A percentile compares a stretch with the other conserved stretches of the same genome.
Evolutionary conservation across 2,113 vertebrate genomes (phyloP).

Genomic region (Colaptes auratus): DNA sequence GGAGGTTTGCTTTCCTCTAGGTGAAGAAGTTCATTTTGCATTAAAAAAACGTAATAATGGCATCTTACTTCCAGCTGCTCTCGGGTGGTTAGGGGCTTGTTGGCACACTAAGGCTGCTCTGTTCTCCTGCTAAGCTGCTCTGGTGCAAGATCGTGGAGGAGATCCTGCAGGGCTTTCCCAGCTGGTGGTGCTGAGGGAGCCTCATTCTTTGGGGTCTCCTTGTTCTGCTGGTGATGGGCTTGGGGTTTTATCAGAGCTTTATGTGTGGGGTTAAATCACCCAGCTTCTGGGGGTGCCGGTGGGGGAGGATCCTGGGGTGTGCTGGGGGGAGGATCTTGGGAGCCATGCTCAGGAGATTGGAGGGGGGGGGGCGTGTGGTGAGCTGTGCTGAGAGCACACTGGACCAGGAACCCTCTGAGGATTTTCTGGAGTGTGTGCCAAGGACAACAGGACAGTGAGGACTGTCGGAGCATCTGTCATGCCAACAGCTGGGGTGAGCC

Average conservation of each 20-base stretch:
- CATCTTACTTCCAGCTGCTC: slow-evolving; percentile 41
- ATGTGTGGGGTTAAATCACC: fast-evolving
- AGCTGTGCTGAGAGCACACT: background rate
- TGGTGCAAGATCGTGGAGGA: background rate
- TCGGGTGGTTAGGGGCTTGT: slow-evolving; percentile 20
- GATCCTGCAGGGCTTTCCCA: slow-evolving; percentile 28
- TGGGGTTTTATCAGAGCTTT: background rate
- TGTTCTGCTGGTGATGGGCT: background rate
- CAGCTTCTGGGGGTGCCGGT: background rate
- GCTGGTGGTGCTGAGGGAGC: background rate
- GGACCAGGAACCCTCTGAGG: background rate
- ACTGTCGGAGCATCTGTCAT: background rate
- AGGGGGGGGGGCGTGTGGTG: background rate
- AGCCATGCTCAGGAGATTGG: fast-evolving
- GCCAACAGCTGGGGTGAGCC: background rate
- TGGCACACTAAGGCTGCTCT: slow-evolving; percentile 42
- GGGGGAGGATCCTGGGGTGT: background rate
- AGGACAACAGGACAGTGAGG: background rate
- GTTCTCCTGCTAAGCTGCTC: slow-evolving; percentile 14
- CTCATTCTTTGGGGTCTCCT: background rate
- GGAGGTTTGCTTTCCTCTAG: slow-evolving; percentile 56
- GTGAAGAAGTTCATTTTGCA: slow-evolving; percentile 62
- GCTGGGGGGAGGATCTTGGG: background rate
- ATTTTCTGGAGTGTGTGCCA: background rate
- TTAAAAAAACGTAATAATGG: background rate